These are phyloP conservation scores for Harpagus bidentatus DNA, from an alignment of 2,113 vertebrate genomes.

Conservation along the genomic window DNA sequence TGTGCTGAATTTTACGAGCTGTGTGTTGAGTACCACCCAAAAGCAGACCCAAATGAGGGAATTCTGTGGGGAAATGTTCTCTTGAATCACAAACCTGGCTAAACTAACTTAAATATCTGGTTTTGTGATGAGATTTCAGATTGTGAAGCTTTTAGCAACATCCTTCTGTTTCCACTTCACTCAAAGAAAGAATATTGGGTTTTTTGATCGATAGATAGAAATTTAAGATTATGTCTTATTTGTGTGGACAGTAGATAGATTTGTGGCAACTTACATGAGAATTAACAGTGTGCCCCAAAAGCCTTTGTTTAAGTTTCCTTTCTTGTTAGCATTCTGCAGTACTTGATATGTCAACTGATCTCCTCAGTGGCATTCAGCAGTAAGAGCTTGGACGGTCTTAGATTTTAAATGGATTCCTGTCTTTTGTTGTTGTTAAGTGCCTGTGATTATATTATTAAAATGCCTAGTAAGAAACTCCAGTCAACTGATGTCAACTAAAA, in stretches of 20 bases:
- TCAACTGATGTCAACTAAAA: neutral
- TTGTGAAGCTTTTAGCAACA: neutral
- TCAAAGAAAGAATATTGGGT: neutral
- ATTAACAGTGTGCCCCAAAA: neutral
- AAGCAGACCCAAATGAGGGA: neutral
- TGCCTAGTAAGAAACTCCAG: neutral
- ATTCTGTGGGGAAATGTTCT: neutral
- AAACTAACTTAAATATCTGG: neutral
- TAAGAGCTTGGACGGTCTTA: neutral
- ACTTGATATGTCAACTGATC: neutral
- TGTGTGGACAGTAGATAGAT: neutral
- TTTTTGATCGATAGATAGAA: neutral
- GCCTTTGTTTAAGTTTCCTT: neutral
- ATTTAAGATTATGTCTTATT: neutral
- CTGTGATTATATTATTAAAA: neutral
- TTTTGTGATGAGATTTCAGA: neutral
- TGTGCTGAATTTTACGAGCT: slow-evolving; percentile 2
- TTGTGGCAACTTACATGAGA: neutral
- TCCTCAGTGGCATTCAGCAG: neutral
- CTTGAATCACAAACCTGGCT: neutral
- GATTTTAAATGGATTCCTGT: neutral
- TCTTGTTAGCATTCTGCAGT: neutral
- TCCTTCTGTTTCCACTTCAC: neutral
- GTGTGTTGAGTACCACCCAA: neutral
- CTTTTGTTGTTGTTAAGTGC: neutral